A percentile compares a stretch with the other conserved stretches of the same genome.
These are phyloP conservation scores for Ahaetulla prasina DNA, from an alignment of 2,113 vertebrate species.

Conservation along the genomic window DNA sequence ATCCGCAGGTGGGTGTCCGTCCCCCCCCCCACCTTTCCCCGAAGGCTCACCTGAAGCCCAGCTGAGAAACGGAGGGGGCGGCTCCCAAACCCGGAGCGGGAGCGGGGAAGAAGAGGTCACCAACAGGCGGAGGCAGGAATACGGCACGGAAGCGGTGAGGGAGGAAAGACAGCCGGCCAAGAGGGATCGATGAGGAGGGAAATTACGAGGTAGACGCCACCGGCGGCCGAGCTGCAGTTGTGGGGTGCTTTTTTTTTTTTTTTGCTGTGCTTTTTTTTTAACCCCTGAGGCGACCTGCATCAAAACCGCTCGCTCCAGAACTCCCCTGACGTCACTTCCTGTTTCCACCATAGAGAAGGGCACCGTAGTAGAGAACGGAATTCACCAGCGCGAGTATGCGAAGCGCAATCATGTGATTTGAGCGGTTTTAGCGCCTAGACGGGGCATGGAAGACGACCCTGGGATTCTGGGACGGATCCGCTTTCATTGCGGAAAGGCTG, in stretches of 20 bases:
- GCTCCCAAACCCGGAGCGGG: not conserved
- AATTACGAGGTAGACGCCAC: not conserved
- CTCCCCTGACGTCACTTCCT: slow-evolving; percentile 55
- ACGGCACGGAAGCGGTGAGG: not conserved
- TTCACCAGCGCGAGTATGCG: no score
- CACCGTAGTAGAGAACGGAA: not conserved
- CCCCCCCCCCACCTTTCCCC: not conserved
- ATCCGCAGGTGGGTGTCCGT: not conserved
- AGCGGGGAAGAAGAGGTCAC: no score
- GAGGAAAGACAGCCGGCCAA: not conserved
- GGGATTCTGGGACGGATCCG: not conserved
- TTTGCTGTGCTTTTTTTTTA: not conserved
- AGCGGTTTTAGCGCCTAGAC: not conserved
- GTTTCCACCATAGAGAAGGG: not conserved
- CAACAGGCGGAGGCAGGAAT: slow-evolving; percentile 15
- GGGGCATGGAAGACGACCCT: not conserved
- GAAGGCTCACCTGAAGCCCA: not conserved
- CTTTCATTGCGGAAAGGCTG: not conserved
- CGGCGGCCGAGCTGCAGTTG: not conserved
- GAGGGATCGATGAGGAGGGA: not conserved
- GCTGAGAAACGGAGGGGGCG: not conserved
- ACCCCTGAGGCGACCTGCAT: not conserved
- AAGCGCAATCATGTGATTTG: not conserved
- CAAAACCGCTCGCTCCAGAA: not conserved
- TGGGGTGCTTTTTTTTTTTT: accelerated